A percentile compares a stretch with the other conserved stretches of the same genome.
phyloP scores from a whole-genome alignment of 2,113 vertebrate species.

The Alosa alosa region DNA sequence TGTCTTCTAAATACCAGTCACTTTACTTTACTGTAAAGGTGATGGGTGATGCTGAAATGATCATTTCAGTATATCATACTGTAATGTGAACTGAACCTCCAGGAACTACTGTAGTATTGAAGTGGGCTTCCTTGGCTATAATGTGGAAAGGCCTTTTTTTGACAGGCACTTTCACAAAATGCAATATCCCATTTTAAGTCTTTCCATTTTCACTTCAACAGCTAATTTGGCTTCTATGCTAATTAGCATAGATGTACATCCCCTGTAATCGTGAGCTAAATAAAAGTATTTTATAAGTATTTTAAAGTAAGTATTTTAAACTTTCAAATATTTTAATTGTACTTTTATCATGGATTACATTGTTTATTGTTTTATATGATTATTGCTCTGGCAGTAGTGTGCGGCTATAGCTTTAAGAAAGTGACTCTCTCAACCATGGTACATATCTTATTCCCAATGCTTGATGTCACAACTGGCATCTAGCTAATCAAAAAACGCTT shows the following conservation, averaged over 20 bases:
- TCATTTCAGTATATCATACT: background rate
- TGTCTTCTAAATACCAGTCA: too few relatives aligned
- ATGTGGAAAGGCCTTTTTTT: background rate
- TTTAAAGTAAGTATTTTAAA: background rate
- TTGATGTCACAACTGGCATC: conserved; percentile 5
- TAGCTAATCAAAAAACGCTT: conserved; percentile 8
- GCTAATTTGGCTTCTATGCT: background rate
- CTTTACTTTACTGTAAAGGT: background rate
- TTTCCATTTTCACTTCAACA: background rate
- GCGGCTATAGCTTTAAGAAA: background rate
- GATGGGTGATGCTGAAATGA: background rate
- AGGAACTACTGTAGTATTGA: background rate
- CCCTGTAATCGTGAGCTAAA: background rate
- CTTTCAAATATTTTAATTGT: background rate
- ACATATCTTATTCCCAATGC: conserved; percentile 15
- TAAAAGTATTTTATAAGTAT: background rate
- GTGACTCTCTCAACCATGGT: background rate
- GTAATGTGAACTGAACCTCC: background rate
- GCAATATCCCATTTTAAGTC: background rate
- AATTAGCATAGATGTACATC: background rate
- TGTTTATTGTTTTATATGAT: background rate
- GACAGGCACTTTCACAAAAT: background rate
- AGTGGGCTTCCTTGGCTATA: background rate
- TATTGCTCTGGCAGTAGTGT: background rate
- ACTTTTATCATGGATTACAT: background rate